These are phyloP conservation scores for Rhodophaea formosa DNA, from an alignment of 2,888 invertebrate species.

Conservation along the genomic window DNA sequence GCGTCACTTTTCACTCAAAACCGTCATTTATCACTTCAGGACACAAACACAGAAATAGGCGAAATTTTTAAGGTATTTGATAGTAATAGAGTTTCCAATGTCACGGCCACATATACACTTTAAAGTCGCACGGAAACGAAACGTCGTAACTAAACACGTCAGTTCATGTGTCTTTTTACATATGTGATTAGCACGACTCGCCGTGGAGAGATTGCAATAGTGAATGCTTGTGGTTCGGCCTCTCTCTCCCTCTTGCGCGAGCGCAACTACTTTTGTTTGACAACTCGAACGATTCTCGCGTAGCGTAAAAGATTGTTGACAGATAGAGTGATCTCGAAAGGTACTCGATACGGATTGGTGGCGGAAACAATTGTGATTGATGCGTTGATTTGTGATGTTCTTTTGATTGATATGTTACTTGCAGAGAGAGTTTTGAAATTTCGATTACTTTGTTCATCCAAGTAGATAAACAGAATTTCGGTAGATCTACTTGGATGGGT, in stretches of 20 bases:
- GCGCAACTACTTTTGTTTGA: constrained; percentile 35
- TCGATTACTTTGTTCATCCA: no score
- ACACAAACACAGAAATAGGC: constrained; percentile 23
- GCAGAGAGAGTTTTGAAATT: background rate
- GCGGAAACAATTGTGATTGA: constrained; percentile 2
- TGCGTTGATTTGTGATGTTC: constrained; percentile 1
- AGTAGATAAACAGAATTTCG: no score
- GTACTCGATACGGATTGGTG: background rate
- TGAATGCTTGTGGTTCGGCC: constrained; percentile 50
- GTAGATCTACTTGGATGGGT: no score
- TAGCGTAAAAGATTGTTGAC: constrained; percentile 4
- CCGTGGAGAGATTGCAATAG: constrained; percentile 45
- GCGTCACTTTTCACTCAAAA: constrained; percentile 35
- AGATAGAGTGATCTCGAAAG: background rate
- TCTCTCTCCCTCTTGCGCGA: constrained; percentile 41
- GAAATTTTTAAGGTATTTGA: background rate
- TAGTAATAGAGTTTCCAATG: background rate
- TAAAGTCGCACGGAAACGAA: background rate
- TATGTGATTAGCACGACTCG: constrained; percentile 34
- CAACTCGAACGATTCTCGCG: constrained; percentile 22
- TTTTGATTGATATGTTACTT: constrained; percentile 13
- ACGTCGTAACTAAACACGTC: constrained; percentile 2
- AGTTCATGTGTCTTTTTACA: constrained; percentile 1
- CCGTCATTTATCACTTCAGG: constrained; percentile 24
- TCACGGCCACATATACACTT: constrained; percentile 13